Conservation (phyloP, 2,888 invertebrate species). For the Lasioglossum figueresi region DNA sequence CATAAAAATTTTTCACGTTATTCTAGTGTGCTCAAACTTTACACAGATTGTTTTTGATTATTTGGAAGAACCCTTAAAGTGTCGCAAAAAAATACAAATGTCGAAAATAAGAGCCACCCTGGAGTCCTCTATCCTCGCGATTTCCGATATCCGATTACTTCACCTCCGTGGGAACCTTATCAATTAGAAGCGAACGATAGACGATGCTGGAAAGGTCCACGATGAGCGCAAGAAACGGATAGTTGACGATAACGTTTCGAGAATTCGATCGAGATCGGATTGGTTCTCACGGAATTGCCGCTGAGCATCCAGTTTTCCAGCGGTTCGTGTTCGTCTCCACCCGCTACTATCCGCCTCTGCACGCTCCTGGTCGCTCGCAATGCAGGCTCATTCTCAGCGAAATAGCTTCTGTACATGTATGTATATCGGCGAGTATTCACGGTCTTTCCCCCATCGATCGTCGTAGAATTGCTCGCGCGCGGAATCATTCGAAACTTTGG, state of each 20-base stretch:
- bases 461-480: background rate
- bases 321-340: background rate
- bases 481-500: constrained; percentile 1
- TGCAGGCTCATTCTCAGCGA: background rate
- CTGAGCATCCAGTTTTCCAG: background rate
- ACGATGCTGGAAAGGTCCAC: too few species aligned
- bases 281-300: background rate
- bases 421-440: background rate
- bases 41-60: too few species aligned
- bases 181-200: too few species aligned
- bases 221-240: background rate
- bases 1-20: too few species aligned
- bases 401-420: background rate
- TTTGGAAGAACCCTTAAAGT: too few species aligned
- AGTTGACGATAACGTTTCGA: background rate
- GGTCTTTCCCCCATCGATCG: background rate
- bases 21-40: too few species aligned
- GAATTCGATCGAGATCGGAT: background rate
- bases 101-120: too few species aligned
- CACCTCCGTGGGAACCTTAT: background rate
- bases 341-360: background rate
- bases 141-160: background rate
- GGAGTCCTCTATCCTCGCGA: constrained; percentile 12
- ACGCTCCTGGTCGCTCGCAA: background rate
- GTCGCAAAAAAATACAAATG: too few species aligned